Conservation (phyloP, 2,797 vertebrate species). For the Falco novaeseelandiae region DNA sequence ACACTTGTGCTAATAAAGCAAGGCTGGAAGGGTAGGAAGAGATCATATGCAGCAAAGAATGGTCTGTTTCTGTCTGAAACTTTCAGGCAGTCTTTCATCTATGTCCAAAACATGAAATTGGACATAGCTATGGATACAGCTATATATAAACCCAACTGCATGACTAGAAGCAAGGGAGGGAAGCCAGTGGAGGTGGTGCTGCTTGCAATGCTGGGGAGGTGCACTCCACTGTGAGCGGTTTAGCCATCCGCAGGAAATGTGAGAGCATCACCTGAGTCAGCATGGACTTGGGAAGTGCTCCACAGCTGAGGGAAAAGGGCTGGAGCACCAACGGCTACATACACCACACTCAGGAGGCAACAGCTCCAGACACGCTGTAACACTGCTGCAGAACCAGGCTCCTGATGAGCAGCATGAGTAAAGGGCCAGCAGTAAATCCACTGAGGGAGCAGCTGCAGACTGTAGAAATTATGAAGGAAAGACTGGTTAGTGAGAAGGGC, state of each 20-base stretch:
- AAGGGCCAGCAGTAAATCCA: background rate
- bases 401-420: background rate
- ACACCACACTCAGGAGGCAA: background rate
- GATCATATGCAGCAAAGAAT: background rate
- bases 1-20: constrained; percentile 57
- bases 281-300: accelerated
- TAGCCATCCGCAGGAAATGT: background rate
- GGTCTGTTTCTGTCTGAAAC: background rate
- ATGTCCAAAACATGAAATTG: background rate
- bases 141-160: background rate
- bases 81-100: background rate
- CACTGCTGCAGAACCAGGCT: background rate
- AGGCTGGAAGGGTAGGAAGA: background rate
- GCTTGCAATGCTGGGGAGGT: background rate
- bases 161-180: background rate
- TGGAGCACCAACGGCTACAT: background rate
- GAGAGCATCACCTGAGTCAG: background rate
- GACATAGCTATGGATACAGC: background rate
- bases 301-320: background rate
- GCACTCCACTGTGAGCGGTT: accelerated
- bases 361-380: background rate
- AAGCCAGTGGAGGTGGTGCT: background rate
- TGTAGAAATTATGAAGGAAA: background rate
- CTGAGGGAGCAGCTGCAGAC: no score
- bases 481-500: background rate